Conservation (phyloP, 2,888 invertebrate genomes). For the Sisyra nigra region DNA sequence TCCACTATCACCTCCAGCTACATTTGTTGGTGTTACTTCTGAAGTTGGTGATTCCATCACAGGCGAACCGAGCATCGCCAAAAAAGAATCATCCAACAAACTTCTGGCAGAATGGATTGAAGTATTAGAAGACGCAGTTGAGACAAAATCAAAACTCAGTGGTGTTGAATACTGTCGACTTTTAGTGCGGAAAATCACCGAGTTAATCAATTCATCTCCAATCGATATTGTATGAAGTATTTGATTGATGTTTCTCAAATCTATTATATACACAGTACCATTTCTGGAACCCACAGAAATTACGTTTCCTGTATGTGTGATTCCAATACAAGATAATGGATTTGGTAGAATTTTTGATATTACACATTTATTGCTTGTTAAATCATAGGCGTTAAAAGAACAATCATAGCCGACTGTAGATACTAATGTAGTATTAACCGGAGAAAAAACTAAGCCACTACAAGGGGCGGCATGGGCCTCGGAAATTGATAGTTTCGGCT, state of each 20-base stretch:
- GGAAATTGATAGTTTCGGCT: slow-evolving; percentile 31
- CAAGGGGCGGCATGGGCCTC: slow-evolving; percentile 38
- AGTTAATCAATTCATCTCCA: slow-evolving; percentile 27
- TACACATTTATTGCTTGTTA: slow-evolving; percentile 31
- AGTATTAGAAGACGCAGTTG: background rate
- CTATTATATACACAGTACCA: slow-evolving; percentile 36
- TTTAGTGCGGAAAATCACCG: slow-evolving; percentile 11
- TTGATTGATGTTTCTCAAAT: slow-evolving; percentile 33
- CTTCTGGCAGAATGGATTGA: background rate
- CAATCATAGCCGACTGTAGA: slow-evolving; percentile 38
- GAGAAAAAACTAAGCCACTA: slow-evolving; percentile 37
- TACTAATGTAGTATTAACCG: slow-evolving; percentile 36
- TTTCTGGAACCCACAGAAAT: slow-evolving; percentile 38
- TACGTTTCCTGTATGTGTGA: slow-evolving; percentile 29
- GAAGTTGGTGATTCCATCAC: background rate
- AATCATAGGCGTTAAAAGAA: slow-evolving; percentile 37
- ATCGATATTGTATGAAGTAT: slow-evolving; percentile 32
- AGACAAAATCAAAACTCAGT: background rate
- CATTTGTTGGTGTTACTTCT: background rate
- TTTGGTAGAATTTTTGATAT: slow-evolving; percentile 28
- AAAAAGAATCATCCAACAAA: slow-evolving; percentile 2
- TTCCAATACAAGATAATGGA: slow-evolving; percentile 28
- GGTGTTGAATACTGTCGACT: background rate
- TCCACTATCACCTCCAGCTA: background rate
- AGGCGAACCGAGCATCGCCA: background rate